Evolutionary conservation across 2,888 invertebrate genomes (phyloP).

Genomic region (Polydrusus pterygomalis): DNA sequence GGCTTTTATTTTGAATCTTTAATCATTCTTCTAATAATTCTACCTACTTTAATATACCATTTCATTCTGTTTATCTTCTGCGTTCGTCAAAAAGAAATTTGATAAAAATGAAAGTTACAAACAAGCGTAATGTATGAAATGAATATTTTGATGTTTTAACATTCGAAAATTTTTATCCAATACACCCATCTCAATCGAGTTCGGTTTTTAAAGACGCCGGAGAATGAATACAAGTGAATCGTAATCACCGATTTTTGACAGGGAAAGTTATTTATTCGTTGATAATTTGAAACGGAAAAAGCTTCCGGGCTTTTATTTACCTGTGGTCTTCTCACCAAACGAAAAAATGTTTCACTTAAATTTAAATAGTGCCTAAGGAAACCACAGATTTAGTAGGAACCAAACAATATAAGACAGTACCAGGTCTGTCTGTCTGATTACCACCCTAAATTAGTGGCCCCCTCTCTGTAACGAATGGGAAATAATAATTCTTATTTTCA

Average conservation of each 20-base stretch:
- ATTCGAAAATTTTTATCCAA: not conserved
- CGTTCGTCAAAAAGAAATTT: constrained; percentile 11
- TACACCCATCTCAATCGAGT: constrained; percentile 1
- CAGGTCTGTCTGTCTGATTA: too few relatives aligned
- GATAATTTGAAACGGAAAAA: constrained; percentile 8
- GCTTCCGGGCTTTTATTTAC: constrained; percentile 16
- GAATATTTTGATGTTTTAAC: not conserved
- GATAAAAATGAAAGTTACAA: constrained; percentile 18
- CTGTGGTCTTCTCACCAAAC: not conserved
- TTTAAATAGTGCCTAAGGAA: too few relatives aligned
- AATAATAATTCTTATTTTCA: too few relatives aligned
- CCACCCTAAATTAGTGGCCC: too few relatives aligned
- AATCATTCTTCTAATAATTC: constrained; percentile 1
- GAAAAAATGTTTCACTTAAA: not conserved
- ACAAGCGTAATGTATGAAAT: not conserved
- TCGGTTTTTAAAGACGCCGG: constrained; percentile 11
- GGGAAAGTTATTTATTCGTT: constrained; percentile 18
- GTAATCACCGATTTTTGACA: constrained; percentile 17
- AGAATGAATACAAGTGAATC: constrained; percentile 3
- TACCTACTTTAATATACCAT: not conserved
- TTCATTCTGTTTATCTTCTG: not conserved
- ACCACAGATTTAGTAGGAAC: too few relatives aligned
- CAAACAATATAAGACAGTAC: too few relatives aligned
- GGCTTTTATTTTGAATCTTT: constrained; percentile 11
- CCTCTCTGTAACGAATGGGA: too few relatives aligned